Conservation (phyloP, 2,797 vertebrate genomes). For the Enteromius fasciolatus region DNA sequence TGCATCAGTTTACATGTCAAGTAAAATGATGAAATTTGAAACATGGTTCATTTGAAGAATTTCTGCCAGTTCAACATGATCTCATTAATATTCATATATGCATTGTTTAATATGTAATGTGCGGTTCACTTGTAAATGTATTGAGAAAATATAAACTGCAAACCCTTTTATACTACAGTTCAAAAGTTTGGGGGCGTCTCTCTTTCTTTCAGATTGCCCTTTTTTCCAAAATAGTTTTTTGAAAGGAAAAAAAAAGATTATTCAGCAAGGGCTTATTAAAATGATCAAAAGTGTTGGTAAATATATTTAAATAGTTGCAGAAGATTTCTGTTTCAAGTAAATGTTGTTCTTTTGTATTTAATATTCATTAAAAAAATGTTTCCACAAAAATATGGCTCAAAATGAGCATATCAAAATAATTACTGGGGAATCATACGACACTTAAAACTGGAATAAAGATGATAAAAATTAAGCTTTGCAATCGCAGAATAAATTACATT, state of each 20-base stretch:
- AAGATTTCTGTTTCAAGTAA: background rate
- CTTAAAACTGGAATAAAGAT: background rate
- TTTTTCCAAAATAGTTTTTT: background rate
- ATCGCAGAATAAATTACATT: background rate
- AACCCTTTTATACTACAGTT: background rate
- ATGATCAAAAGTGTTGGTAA: background rate
- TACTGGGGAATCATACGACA: background rate
- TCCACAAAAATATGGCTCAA: background rate
- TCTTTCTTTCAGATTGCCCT: background rate
- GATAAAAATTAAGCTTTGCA: background rate
- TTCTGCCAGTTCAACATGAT: background rate
- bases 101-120: background rate
- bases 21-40: constrained; percentile 3
- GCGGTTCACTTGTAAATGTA: background rate
- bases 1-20: constrained; percentile 12
- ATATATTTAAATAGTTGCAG: background rate
- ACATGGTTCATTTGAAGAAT: background rate
- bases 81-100: background rate
- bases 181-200: background rate
- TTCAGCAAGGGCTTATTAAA: background rate
- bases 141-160: background rate
- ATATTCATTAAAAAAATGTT: background rate
- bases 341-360: background rate
- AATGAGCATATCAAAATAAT: background rate
- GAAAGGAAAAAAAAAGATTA: too few relatives aligned